These are phyloP conservation scores for Octodonta nipae DNA, from an alignment of 2,888 invertebrate species.

Conservation along the genomic window DNA sequence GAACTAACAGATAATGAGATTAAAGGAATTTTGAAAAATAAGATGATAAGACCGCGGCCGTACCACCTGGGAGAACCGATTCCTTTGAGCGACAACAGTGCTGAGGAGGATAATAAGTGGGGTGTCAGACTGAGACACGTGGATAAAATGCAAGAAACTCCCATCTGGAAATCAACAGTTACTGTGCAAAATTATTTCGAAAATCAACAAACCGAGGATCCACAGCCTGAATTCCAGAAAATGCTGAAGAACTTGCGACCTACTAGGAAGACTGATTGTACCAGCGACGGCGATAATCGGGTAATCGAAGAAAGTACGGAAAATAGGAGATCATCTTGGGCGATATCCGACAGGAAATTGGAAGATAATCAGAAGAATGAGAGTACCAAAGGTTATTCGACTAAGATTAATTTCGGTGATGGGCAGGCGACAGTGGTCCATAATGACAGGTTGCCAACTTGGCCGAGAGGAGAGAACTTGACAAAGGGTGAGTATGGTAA, in stretches of 20 bases:
- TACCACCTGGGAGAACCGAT: slow-evolving; percentile 47
- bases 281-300: slow-evolving; percentile 17
- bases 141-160: slow-evolving; percentile 24
- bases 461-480: slow-evolving; percentile 28
- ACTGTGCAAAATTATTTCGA: slow-evolving; percentile 29
- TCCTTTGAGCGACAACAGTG: not conserved
- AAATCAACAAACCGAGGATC: slow-evolving; percentile 7
- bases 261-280: slow-evolving; percentile 22
- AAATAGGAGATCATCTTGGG: slow-evolving; percentile 26
- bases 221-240: slow-evolving; percentile 30
- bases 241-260: slow-evolving; percentile 28
- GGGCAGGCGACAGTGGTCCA: slow-evolving; percentile 36
- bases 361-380: slow-evolving; percentile 34
- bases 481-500: slow-evolving; percentile 25
- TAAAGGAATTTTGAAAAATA: slow-evolving; percentile 61
- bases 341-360: slow-evolving; percentile 41
- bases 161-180: slow-evolving; percentile 37
- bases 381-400: slow-evolving; percentile 40
- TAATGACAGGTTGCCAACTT: slow-evolving; percentile 25
- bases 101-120: slow-evolving; percentile 33
- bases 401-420: slow-evolving; percentile 43
- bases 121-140: slow-evolving; percentile 39
- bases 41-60: slow-evolving; percentile 59
- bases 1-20: slow-evolving; percentile 32
- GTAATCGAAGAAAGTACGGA: not conserved